These are phyloP conservation scores for Dicrostonyx torquatus DNA, from an alignment of 2,797 vertebrate genomes.

Conservation along the genomic window DNA sequence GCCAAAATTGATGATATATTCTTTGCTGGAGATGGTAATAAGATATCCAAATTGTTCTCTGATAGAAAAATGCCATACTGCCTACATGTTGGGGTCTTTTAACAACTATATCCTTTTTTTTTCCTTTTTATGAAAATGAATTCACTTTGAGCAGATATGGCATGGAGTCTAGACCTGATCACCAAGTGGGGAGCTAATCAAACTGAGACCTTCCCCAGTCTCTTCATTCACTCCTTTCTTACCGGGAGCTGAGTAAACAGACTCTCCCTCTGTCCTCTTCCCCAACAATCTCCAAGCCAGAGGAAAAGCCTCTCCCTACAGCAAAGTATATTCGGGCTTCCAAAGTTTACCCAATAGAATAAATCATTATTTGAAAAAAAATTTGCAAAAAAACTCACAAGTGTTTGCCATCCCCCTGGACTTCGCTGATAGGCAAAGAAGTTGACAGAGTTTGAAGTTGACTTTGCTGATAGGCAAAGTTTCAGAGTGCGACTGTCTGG, in stretches of 20 bases:
- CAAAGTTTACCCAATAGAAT: slow-evolving; percentile 7
- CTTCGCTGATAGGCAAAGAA: background rate
- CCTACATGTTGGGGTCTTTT: slow-evolving; percentile 37
- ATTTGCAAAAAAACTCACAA: background rate
- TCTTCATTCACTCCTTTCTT: slow-evolving; percentile 47
- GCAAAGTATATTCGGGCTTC: background rate
- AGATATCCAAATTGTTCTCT: slow-evolving; percentile 68
- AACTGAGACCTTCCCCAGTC: background rate
- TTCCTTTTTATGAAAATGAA: background rate
- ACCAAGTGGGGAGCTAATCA: background rate
- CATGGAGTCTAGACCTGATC: background rate
- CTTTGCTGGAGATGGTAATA: slow-evolving; percentile 68
- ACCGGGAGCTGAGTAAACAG: background rate
- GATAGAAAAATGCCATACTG: slow-evolving; percentile 61
- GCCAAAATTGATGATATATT: slow-evolving; percentile 61
- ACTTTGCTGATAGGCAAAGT: background rate
- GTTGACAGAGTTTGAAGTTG: no score
- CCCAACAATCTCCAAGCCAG: background rate
- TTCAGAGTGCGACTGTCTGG: background rate
- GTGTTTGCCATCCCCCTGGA: background rate
- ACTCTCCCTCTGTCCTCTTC: background rate
- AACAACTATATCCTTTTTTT: slow-evolving; percentile 1
- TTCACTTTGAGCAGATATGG: slow-evolving; percentile 45
- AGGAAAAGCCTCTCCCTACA: background rate
- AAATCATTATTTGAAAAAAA: background rate